Percentiles rank a stretch among this genome's conserved stretches.
phyloP scores from a whole-genome alignment of 2,888 invertebrate genomes.

The Melanophora roralis region DNA sequence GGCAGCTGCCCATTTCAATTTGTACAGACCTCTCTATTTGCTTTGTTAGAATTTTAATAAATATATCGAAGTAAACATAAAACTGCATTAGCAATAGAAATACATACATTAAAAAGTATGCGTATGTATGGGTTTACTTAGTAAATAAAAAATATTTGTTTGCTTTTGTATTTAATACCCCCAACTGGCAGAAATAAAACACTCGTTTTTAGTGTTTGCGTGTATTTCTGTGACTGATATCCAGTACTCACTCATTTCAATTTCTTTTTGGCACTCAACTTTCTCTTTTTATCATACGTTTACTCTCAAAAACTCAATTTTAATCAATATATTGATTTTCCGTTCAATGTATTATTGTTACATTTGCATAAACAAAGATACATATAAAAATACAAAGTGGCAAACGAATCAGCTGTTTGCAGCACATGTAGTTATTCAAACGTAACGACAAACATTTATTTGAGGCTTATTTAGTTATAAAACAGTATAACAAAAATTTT shows the following conservation, averaged over 20 bases:
- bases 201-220: constrained; percentile 12
- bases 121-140: neutral
- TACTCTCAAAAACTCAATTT: constrained; percentile 38
- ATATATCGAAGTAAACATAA: neutral
- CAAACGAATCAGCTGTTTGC: constrained; percentile 44
- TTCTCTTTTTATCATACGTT: neutral
- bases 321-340: constrained; percentile 53
- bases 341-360: constrained; percentile 6
- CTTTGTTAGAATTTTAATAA: constrained; percentile 27
- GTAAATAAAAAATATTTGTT: neutral
- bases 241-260: neutral
- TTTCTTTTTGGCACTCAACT: neutral
- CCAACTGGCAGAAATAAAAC: constrained; percentile 18
- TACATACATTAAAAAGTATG: neutral
- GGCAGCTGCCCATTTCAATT: too few relatives aligned
- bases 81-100: constrained; percentile 40
- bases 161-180: neutral
- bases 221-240: neutral
- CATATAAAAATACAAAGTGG: neutral
- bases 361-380: too few relatives aligned
- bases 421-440: neutral
- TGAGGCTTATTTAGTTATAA: constrained; percentile 40
- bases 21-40: neutral
- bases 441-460: neutral
- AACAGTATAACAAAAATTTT: too few relatives aligned